Percentiles rank a stretch among this genome's conserved stretches.
These are phyloP conservation scores for Crotophaga sulcirostris DNA, from an alignment of 2,113 vertebrate species.

Conservation along the genomic window DNA sequence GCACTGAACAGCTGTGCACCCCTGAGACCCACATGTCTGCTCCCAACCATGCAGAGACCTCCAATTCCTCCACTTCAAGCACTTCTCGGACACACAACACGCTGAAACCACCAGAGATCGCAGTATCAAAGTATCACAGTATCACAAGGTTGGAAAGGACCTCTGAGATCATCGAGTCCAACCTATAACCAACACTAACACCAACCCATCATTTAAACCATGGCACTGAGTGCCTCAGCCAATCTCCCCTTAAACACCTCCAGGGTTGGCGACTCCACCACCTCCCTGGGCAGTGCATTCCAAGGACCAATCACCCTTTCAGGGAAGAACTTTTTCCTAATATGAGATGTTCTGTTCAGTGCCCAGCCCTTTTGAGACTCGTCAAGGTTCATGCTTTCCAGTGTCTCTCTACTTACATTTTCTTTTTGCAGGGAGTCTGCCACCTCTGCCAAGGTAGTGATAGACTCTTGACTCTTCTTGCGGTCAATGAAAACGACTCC, in stretches of 20 bases:
- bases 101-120: neutral
- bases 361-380: neutral
- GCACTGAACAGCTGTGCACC: neutral
- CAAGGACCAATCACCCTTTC: too few relatives aligned
- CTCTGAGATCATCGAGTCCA: too few relatives aligned
- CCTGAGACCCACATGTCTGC: neutral
- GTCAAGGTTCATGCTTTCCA: neutral
- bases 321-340: too few relatives aligned
- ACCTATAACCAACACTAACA: too few relatives aligned
- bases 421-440: constrained; percentile 75
- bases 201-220: too few relatives aligned
- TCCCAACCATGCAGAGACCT: neutral
- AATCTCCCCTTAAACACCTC: too few relatives aligned
- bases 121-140: too few relatives aligned
- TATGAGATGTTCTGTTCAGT: neutral
- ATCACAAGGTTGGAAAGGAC: too few relatives aligned
- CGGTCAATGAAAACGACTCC: constrained; percentile 79
- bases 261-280: too few relatives aligned
- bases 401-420: constrained; percentile 64
- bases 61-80: neutral
- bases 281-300: too few relatives aligned
- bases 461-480: constrained; percentile 73
- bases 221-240: too few relatives aligned
- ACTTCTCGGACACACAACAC: neutral
- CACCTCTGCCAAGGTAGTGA: constrained; percentile 70